Percentiles rank a stretch among this genome's conserved stretches.
Evolutionary conservation across 1,140 invertebrate species (phyloP).

Genomic region (Penaeus vannamei): DNA sequence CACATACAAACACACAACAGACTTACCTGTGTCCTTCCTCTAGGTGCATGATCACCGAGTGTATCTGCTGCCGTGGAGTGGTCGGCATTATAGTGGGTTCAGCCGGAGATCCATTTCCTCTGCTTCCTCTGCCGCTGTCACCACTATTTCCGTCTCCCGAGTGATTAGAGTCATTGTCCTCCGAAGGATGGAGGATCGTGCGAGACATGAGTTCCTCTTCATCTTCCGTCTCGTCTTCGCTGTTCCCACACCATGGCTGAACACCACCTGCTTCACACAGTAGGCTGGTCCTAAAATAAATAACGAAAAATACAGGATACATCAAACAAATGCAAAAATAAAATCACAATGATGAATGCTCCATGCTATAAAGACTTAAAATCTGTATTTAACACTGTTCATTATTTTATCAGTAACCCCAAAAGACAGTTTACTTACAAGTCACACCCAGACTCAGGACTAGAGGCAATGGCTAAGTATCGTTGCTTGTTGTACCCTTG

Average conservation of each 20-base stretch:
- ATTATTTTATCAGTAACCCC: too few species aligned
- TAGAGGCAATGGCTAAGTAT: slow-evolving; percentile 57
- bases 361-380: too few species aligned
- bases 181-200: slow-evolving; percentile 47
- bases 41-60: slow-evolving; percentile 57
- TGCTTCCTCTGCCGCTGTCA: background rate
- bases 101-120: background rate
- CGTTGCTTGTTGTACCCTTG: slow-evolving; percentile 30
- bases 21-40: slow-evolving; percentile 53
- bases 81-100: slow-evolving; percentile 52
- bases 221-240: slow-evolving; percentile 26
- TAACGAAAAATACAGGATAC: background rate
- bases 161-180: slow-evolving; percentile 8
- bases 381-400: too few species aligned
- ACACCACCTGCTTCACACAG: slow-evolving; percentile 9
- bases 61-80: slow-evolving; percentile 53
- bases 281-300: slow-evolving; percentile 38
- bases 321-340: background rate
- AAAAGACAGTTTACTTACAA: slow-evolving; percentile 16
- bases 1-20: too few species aligned
- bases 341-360: background rate
- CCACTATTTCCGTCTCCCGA: slow-evolving; percentile 8
- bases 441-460: slow-evolving; percentile 26
- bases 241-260: slow-evolving; percentile 18
- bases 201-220: slow-evolving; percentile 57